Evolutionary conservation across 2,888 invertebrate species (phyloP).

Genomic region (Agelastica alni): DNA sequence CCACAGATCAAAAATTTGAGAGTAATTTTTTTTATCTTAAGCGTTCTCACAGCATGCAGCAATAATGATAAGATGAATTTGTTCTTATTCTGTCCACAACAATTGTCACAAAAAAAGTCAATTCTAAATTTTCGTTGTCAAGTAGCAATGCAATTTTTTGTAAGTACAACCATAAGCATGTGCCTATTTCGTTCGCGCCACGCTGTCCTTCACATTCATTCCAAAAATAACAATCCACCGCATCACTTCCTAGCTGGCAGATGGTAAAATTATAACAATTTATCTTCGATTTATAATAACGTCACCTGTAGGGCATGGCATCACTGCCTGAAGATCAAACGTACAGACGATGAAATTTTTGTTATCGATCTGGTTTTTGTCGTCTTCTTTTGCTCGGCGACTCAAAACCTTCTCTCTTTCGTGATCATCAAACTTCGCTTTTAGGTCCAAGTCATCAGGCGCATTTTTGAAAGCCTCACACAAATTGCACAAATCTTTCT

Average conservation of each 20-base stretch:
- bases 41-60: background rate
- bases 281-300: background rate
- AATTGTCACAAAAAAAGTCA: background rate
- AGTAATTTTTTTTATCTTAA: background rate
- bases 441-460: no score
- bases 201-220: background rate
- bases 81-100: background rate
- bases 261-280: slow-evolving; percentile 9
- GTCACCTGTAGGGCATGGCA: background rate
- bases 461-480: slow-evolving; percentile 21
- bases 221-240: background rate
- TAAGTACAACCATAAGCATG: background rate
- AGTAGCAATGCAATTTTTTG: background rate
- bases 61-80: background rate
- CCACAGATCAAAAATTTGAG: slow-evolving; percentile 1
- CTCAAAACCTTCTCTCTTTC: no score
- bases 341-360: background rate
- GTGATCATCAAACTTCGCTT: no score
- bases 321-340: background rate
- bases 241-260: background rate
- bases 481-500: slow-evolving; percentile 24
- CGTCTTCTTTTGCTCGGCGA: no score
- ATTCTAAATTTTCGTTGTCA: background rate
- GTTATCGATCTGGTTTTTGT: background rate
- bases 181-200: slow-evolving; percentile 8